These are phyloP conservation scores for Silurus meridionalis DNA, from an alignment of 2,113 vertebrate genomes.

Conservation along the genomic window DNA sequence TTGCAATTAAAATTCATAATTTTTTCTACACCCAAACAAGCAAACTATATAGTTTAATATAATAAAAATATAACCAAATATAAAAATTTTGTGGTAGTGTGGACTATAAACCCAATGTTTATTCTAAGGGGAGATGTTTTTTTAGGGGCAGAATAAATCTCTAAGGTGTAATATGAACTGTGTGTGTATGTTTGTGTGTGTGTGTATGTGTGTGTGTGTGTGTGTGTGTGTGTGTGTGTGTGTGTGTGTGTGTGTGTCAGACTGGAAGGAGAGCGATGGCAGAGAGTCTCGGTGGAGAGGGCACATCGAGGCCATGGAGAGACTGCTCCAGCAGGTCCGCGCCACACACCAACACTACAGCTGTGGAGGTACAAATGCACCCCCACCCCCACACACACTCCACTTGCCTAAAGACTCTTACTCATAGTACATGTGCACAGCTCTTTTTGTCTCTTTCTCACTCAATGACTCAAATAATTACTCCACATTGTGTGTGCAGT, in stretches of 20 bases:
- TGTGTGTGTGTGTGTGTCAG: slow-evolving; percentile 65
- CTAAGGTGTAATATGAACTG: slow-evolving; percentile 25
- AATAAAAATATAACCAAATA: not conserved
- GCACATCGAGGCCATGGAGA: slow-evolving; percentile 89
- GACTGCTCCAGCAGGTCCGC: slow-evolving; percentile 90
- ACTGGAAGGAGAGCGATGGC: slow-evolving; percentile 90
- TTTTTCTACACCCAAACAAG: not conserved
- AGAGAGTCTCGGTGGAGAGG: slow-evolving; percentile 82
- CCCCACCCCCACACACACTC: slow-evolving; percentile 1
- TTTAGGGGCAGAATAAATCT: slow-evolving; percentile 28
- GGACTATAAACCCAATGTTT: slow-evolving; percentile 12
- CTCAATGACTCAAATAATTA: not conserved
- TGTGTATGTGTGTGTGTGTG: too few relatives aligned
- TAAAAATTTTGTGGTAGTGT: not conserved
- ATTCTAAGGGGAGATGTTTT: slow-evolving; percentile 16
- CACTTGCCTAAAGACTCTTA: not conserved
- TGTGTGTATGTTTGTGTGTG: not conserved
- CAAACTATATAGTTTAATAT: not conserved
- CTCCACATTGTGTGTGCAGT: not conserved
- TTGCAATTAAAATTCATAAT: not conserved
- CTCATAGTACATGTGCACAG: not conserved
- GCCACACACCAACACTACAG: slow-evolving; percentile 62
- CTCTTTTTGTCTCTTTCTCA: not conserved
- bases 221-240: slow-evolving; percentile 40
- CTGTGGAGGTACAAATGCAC: slow-evolving; percentile 51